Percentiles rank a stretch among this genome's conserved stretches.
phyloP scores from a whole-genome alignment of 2,797 vertebrate species.

The Heterohyrax brucei region DNA sequence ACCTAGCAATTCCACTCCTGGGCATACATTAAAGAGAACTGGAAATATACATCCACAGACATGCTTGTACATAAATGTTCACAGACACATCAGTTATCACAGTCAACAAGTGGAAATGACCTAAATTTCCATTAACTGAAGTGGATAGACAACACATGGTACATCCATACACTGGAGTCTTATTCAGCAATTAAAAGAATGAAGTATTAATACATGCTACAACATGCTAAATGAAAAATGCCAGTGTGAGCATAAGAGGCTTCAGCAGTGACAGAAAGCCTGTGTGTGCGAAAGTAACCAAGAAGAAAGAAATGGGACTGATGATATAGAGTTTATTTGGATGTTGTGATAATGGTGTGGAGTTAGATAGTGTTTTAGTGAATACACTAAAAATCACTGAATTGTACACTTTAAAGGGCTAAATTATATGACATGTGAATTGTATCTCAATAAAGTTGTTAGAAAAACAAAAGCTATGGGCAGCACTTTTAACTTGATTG shows the following conservation, averaged over 20 bases:
- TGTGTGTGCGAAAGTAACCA: no score
- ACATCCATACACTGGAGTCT: background rate
- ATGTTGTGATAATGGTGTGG: background rate
- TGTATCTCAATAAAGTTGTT: slow-evolving; percentile 17
- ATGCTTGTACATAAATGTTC: background rate
- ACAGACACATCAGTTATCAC: background rate
- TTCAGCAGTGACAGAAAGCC: no score
- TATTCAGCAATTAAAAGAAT: slow-evolving; percentile 55
- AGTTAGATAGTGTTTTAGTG: background rate
- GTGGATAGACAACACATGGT: background rate
- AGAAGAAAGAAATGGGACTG: background rate
- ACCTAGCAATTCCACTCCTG: slow-evolving; percentile 39
- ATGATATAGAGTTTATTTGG: background rate
- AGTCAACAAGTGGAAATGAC: background rate
- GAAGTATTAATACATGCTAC: background rate
- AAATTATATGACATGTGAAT: background rate
- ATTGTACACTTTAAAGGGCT: background rate
- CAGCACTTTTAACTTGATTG: slow-evolving; percentile 20
- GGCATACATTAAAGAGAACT: slow-evolving; percentile 17
- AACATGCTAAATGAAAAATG: slow-evolving; percentile 5
- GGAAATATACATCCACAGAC: slow-evolving; percentile 52
- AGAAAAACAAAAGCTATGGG: background rate
- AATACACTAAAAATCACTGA: background rate
- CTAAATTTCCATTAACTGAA: background rate
- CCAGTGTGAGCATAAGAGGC: no score